These are phyloP conservation scores for Hydropsyche tenuis DNA, from an alignment of 1,140 invertebrate species.

Conservation along the genomic window DNA sequence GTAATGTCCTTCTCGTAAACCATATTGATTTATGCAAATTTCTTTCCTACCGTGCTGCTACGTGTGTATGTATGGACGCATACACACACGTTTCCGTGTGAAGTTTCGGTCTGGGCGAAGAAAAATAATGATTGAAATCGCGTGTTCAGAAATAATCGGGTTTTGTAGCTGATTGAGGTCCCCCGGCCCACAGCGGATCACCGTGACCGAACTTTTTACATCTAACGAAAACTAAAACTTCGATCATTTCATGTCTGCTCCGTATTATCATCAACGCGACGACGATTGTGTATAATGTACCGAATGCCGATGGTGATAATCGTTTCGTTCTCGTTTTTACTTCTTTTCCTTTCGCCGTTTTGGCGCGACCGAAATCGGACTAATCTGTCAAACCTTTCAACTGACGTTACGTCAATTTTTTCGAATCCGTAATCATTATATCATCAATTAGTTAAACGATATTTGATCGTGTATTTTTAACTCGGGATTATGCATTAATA, in stretches of 20 bases:
- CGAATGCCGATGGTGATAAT: too few relatives aligned
- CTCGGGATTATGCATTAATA: too few relatives aligned
- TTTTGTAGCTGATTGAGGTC: slow-evolving; percentile 20
- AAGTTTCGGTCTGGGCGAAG: slow-evolving; percentile 21
- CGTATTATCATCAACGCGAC: not conserved
- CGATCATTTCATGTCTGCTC: slow-evolving; percentile 21
- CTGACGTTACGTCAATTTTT: too few relatives aligned
- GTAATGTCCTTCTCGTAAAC: slow-evolving; percentile 42
- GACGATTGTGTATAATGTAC: too few relatives aligned
- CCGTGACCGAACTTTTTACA: slow-evolving; percentile 27
- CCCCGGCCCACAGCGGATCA: not conserved
- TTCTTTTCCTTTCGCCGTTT: too few relatives aligned
- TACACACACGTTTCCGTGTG: slow-evolving; percentile 12
- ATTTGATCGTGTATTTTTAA: too few relatives aligned
- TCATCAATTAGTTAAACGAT: too few relatives aligned
- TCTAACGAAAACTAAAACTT: slow-evolving; percentile 21
- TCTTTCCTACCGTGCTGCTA: slow-evolving; percentile 26
- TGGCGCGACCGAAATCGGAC: too few relatives aligned
- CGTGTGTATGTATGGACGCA: not conserved
- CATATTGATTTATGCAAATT: slow-evolving; percentile 50
- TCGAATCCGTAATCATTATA: too few relatives aligned
- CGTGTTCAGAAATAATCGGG: slow-evolving; percentile 37
- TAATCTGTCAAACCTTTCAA: too few relatives aligned
- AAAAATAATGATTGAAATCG: slow-evolving; percentile 49
- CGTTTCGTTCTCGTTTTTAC: too few relatives aligned